Conservation (phyloP, 1,140 invertebrate species). For the Metaphire vulgaris region DNA sequence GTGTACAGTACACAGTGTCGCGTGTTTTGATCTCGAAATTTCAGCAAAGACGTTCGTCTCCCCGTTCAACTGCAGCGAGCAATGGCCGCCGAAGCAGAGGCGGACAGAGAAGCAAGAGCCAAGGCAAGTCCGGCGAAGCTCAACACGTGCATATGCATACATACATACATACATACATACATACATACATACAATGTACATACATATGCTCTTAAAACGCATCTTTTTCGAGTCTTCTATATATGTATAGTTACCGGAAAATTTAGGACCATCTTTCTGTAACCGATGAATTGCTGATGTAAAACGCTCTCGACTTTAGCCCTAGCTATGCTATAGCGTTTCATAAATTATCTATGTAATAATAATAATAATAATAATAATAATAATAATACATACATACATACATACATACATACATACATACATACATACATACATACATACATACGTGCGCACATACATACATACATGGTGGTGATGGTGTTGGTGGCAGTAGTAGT, state of each 20-base stretch:
- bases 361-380: conserved; percentile 28
- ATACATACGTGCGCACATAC: conserved; percentile 34
- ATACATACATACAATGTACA: conserved; percentile 29
- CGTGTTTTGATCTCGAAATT: too few relatives aligned
- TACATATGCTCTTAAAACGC: conserved; percentile 25
- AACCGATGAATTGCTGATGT: too few relatives aligned
- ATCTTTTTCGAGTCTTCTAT: conserved; percentile 26
- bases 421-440: conserved; percentile 33
- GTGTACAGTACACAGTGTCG: too few relatives aligned
- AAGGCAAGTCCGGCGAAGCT: too few relatives aligned
- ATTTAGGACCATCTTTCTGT: too few relatives aligned
- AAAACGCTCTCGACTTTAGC: too few relatives aligned
- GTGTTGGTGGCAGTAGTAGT: too few relatives aligned
- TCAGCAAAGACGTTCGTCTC: conserved; percentile 78
- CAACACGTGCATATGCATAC: conserved; percentile 28
- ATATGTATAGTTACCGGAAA: conserved; percentile 31
- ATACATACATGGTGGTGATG: conserved; percentile 27
- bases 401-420: conserved; percentile 31
- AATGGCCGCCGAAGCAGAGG: conserved; percentile 48
- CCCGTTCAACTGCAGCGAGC: conserved; percentile 71
- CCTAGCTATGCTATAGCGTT: too few relatives aligned
- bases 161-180: conserved; percentile 29
- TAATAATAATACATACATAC: conserved; percentile 23
- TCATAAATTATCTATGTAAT: conserved; percentile 29
- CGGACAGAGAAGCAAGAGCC: too few relatives aligned